Evolutionary conservation across 2,797 vertebrate species (phyloP).

Genomic region (Potorous gilbertii): DNA sequence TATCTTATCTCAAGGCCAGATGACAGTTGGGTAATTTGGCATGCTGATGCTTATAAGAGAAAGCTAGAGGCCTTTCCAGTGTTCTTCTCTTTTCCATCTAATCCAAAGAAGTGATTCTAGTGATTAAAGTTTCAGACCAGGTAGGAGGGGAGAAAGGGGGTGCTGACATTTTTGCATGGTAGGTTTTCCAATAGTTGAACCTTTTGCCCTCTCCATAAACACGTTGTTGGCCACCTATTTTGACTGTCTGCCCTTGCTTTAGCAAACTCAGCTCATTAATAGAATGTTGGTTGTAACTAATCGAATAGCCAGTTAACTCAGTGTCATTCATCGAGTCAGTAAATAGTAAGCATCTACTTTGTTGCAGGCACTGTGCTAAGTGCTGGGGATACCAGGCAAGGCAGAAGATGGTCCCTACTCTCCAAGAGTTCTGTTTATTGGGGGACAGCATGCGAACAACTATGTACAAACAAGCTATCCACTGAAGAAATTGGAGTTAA

Average conservation of each 20-base stretch:
- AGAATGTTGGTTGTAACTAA: background rate
- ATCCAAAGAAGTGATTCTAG: background rate
- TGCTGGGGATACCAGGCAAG: background rate
- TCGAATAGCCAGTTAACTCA: background rate
- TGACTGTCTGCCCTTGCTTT: background rate
- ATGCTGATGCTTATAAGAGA: background rate
- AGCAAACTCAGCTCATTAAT: background rate
- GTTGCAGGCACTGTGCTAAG: background rate
- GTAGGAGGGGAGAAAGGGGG: background rate
- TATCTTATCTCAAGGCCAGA: background rate
- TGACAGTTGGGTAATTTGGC: background rate
- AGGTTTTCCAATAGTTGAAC: background rate
- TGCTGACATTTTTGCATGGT: background rate
- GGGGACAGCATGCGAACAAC: background rate
- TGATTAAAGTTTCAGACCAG: background rate
- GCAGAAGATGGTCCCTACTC: background rate
- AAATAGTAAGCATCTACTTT: background rate
- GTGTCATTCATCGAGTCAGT: background rate
- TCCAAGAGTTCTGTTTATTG: background rate
- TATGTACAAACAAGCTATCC: background rate
- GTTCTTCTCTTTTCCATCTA: background rate
- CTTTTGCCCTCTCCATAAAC: background rate
- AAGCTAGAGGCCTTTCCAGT: background rate
- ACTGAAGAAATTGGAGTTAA: background rate
- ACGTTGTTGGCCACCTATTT: background rate